These are phyloP conservation scores for Nicator chloris DNA, from an alignment of 2,113 vertebrate species.

Conservation along the genomic window DNA sequence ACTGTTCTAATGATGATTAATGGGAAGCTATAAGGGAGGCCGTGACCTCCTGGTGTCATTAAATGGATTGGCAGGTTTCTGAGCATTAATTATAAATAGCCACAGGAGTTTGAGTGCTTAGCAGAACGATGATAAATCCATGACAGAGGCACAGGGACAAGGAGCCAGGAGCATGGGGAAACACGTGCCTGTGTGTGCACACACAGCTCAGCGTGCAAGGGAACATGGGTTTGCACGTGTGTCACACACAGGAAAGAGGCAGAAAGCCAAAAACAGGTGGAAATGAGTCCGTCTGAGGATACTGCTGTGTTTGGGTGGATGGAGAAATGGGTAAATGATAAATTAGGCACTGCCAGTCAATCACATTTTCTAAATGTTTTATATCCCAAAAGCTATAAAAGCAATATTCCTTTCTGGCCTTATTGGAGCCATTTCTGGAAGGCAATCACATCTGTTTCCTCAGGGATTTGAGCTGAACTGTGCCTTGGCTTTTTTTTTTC, in stretches of 20 bases:
- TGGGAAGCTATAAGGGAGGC: conserved; percentile 76
- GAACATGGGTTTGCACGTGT: rapidly evolving
- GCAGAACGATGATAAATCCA: conserved; percentile 71
- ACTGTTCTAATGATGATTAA: conserved; percentile 78
- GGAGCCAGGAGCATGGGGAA: neutral
- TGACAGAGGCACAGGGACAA: conserved; percentile 40
- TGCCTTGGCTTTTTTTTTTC: conserved; percentile 1
- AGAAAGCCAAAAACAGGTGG: neutral
- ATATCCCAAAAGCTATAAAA: conserved; percentile 81
- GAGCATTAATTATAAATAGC: conserved; percentile 81
- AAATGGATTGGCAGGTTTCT: conserved; percentile 82
- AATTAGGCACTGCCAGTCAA: conserved; percentile 72
- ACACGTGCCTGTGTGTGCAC: neutral
- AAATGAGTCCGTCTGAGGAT: rapidly evolving
- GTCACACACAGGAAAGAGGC: neutral
- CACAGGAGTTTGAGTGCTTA: conserved; percentile 72
- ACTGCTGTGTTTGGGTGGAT: neutral
- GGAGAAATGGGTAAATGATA: conserved; percentile 66
- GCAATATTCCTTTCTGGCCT: conserved; percentile 79
- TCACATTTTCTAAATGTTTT: conserved; percentile 78
- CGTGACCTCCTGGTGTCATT: conserved; percentile 77
- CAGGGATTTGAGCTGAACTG: conserved; percentile 67
- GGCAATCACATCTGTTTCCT: conserved; percentile 77
- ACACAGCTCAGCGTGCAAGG: neutral
- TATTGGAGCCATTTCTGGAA: conserved; percentile 77